Percentiles rank a stretch among this genome's conserved stretches.
Evolutionary conservation across 2,113 vertebrate genomes (phyloP).

Genomic region (Pycnonotus jocosus): DNA sequence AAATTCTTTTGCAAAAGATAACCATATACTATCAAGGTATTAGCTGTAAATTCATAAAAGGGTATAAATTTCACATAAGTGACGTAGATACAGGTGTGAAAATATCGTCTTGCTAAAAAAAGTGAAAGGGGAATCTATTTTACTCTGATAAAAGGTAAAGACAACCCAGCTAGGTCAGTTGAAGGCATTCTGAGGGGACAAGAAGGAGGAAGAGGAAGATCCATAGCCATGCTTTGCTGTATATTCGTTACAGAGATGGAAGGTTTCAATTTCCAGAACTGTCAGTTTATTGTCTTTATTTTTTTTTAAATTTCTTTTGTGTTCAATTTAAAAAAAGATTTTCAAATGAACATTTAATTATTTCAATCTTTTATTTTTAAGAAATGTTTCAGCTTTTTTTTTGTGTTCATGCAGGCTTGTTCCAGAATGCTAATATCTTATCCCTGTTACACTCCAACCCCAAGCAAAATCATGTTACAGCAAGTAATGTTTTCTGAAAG

Average conservation of each 20-base stretch:
- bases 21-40: not conserved
- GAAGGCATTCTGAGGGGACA: not conserved
- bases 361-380: not conserved
- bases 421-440: not conserved
- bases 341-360: not conserved
- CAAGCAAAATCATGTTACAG: conserved; percentile 55
- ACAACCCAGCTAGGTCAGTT: not conserved
- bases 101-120: not conserved
- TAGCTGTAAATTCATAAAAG: not conserved
- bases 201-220: not conserved
- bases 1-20: not conserved
- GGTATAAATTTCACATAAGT: not conserved
- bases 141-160: not conserved
- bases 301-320: not conserved
- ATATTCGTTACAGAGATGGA: not conserved
- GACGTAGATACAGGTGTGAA: not conserved
- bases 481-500: conserved; percentile 40
- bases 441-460: not conserved
- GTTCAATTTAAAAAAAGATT: not conserved
- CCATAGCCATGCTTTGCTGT: not conserved
- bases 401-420: not conserved
- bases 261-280: not conserved
- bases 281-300: not conserved
- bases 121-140: not conserved
- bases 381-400: not conserved